Conservation (phyloP, 2,888 invertebrate genomes). For the Ormyrus thymus region DNA sequence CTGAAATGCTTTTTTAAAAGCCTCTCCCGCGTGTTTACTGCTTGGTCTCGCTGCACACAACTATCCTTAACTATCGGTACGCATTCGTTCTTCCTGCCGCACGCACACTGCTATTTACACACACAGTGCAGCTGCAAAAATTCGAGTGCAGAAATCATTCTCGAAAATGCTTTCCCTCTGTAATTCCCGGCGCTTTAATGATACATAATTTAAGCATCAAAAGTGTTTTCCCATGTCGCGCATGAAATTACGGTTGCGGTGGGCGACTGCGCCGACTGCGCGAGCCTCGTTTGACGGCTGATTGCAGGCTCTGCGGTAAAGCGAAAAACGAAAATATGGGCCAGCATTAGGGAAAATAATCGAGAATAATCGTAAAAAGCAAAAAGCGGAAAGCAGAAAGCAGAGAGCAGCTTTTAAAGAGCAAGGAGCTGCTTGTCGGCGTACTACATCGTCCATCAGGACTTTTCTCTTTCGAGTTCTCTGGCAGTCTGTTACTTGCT, state of each 20-base stretch:
- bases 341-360: background rate
- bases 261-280: too few species aligned
- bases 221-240: conserved; percentile 45
- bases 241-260: too few species aligned
- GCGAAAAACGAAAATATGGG: background rate
- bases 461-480: conserved; percentile 2
- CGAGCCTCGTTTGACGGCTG: background rate
- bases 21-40: conserved; percentile 55
- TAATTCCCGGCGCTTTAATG: background rate
- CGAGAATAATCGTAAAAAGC: conserved; percentile 26
- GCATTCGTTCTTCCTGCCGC: background rate
- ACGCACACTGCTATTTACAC: background rate
- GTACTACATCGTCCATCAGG: conserved; percentile 38
- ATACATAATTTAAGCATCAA: conserved; percentile 41
- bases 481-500: background rate
- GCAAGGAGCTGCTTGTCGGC: background rate
- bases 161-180: background rate
- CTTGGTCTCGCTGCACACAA: conserved; percentile 18
- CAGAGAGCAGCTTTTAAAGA: conserved; percentile 59
- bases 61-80: background rate
- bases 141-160: background rate
- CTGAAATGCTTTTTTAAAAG: conserved; percentile 56
- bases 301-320: background rate
- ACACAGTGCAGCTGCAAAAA: too few species aligned
- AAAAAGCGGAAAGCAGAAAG: conserved; percentile 8